Evolutionary conservation across 2,888 invertebrate genomes (phyloP).

Genomic region (Lucinisca nassula): DNA sequence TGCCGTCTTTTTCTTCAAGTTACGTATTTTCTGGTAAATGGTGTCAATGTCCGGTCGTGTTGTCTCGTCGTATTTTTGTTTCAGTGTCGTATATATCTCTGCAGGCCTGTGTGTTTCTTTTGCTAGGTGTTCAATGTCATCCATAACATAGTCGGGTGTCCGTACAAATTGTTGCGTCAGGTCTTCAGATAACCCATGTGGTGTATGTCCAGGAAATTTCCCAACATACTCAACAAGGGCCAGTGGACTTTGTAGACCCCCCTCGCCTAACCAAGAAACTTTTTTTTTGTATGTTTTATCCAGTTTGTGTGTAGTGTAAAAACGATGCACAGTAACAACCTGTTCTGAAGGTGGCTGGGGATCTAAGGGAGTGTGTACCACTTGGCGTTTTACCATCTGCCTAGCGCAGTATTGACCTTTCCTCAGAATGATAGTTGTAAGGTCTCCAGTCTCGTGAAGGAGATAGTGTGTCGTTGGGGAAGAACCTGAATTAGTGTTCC

Average conservation of each 20-base stretch:
- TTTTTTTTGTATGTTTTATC: constrained; percentile 18
- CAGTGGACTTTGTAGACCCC: background rate
- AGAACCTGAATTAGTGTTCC: too few species aligned
- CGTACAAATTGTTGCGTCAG: background rate
- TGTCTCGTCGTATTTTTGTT: background rate
- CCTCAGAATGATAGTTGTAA: too few species aligned
- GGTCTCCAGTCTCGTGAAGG: too few species aligned
- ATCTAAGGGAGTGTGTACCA: too few species aligned
- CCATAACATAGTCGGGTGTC: background rate
- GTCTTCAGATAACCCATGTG: background rate
- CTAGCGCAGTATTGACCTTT: too few species aligned
- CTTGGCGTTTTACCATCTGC: too few species aligned
- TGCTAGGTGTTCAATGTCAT: background rate
- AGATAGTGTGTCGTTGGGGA: too few species aligned
- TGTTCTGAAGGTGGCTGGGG: background rate
- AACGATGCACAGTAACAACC: constrained; percentile 4
- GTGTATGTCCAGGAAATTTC: constrained; percentile 30
- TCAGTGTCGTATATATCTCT: background rate
- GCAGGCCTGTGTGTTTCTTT: background rate
- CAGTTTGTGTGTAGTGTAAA: constrained; percentile 2
- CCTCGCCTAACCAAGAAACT: constrained; percentile 33
- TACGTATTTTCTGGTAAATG: background rate
- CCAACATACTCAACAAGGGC: constrained; percentile 32
- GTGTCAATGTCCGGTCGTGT: too few species aligned
- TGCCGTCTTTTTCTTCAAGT: background rate